These are phyloP conservation scores for Tillus elongatus DNA, from an alignment of 2,888 invertebrate species.

Conservation along the genomic window DNA sequence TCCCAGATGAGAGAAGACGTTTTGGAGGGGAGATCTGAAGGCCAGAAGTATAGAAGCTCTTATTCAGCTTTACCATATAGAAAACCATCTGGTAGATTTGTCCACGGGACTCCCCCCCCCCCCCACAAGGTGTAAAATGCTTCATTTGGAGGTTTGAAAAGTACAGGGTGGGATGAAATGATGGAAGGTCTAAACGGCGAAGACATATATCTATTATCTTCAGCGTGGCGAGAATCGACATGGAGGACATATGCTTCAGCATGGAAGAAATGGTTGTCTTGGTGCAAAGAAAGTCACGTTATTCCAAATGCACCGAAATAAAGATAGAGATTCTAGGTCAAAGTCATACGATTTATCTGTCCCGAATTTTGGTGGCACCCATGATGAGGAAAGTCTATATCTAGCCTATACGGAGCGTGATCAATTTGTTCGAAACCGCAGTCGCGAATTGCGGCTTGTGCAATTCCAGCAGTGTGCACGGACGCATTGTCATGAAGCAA, in stretches of 20 bases:
- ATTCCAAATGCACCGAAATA: conserved; percentile 1
- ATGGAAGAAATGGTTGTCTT: not conserved
- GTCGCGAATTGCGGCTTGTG: too few relatives aligned
- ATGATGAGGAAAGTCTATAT: too few relatives aligned
- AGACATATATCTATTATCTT: not conserved
- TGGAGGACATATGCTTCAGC: conserved; percentile 3
- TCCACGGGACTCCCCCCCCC: conserved; percentile 6
- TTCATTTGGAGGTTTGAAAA: conserved; percentile 10
- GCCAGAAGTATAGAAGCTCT: conserved; percentile 25
- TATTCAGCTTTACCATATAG: conserved; percentile 12
- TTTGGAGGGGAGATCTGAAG: conserved; percentile 28
- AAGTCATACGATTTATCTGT: too few relatives aligned
- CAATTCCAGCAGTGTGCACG: too few relatives aligned
- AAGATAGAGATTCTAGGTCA: too few relatives aligned
- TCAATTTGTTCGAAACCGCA: too few relatives aligned
- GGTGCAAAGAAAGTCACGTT: not conserved
- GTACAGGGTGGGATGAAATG: not conserved
- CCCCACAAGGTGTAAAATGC: conserved; percentile 10
- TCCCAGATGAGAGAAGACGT: conserved; percentile 23
- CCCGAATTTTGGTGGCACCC: too few relatives aligned
- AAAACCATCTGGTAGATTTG: conserved; percentile 13
- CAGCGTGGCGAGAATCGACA: not conserved
- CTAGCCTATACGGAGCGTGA: too few relatives aligned
- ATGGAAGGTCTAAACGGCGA: not conserved
- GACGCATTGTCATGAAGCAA: too few relatives aligned